A percentile compares a stretch with the other conserved stretches of the same genome.
phyloP scores from a whole-genome alignment of 2,888 invertebrate species.

The Limnephilus auricula region DNA sequence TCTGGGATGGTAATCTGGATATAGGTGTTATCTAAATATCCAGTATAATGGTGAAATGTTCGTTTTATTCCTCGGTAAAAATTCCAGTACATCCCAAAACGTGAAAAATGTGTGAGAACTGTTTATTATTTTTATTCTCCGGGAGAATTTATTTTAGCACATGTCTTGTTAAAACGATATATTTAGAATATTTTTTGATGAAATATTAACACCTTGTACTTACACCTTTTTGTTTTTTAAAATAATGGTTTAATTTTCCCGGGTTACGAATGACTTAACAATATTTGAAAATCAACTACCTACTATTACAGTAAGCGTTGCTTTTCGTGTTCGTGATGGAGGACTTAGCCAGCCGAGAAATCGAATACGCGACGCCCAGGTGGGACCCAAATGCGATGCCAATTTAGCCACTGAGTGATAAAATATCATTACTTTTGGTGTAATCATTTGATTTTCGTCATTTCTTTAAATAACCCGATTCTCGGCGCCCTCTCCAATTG shows the following conservation, averaged over 20 bases:
- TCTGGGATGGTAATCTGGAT: constrained; percentile 24
- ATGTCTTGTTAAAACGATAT: not conserved
- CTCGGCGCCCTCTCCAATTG: no score
- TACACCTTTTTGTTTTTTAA: no score
- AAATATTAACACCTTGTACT: not conserved
- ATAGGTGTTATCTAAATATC: constrained; percentile 3
- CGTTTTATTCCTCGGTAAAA: not conserved
- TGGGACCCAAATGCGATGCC: no score
- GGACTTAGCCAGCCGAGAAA: no score
- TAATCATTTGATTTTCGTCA: not conserved
- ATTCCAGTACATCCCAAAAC: not conserved
- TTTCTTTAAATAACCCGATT: no score
- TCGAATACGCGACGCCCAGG: no score
- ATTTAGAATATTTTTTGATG: not conserved
- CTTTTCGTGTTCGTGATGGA: no score
- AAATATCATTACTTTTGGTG: not conserved
- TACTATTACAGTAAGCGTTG: no score
- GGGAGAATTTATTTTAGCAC: not conserved
- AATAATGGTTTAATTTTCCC: no score
- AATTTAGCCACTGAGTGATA: no score
- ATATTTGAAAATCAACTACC: no score
- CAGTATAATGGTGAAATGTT: not conserved
- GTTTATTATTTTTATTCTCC: not conserved
- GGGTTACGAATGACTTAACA: no score
- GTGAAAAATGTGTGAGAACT: not conserved